Conservation (phyloP, 30 jellyfish, hydroid and myxozoan genomes). For the Hydra vulgaris region DNA sequence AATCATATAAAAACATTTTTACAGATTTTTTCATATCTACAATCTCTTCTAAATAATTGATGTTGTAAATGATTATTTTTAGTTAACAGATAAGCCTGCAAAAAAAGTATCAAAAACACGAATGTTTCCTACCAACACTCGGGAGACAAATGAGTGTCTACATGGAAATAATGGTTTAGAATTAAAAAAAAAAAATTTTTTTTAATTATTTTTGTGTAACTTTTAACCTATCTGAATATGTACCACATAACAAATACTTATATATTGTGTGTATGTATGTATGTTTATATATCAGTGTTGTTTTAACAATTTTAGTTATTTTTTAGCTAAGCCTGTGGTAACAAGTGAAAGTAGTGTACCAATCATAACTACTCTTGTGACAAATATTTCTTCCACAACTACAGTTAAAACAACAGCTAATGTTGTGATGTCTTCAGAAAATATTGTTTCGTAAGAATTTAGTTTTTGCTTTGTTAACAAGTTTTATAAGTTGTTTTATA, state of each 20-base stretch:
- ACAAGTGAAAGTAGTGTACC: not conserved
- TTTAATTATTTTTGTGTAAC: too few relatives aligned
- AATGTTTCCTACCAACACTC: not conserved
- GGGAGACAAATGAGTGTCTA: not conserved
- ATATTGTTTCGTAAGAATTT: not conserved
- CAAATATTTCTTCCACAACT: not conserved
- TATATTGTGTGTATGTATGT: too few relatives aligned
- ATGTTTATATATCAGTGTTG: not conserved
- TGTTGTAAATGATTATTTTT: not conserved
- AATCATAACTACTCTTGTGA: not conserved
- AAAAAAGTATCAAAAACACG: not conserved
- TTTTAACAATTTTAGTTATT: too few relatives aligned
- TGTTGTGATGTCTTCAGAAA: not conserved
- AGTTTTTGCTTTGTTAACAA: too few relatives aligned
- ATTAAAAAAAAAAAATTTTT: too few relatives aligned
- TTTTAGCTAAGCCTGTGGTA: not conserved
- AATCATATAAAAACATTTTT: too few relatives aligned
- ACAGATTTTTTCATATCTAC: too few relatives aligned
- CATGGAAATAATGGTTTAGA: not conserved
- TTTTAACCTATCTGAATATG: too few relatives aligned
- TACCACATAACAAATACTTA: too few relatives aligned
- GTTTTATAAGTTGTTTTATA: too few relatives aligned
- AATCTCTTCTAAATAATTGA: too few relatives aligned
- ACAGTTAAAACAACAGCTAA: not conserved
- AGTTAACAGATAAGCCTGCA: not conserved